Evolutionary conservation across 2,113 vertebrate species (phyloP).

Genomic region (Nycticorax nycticorax): DNA sequence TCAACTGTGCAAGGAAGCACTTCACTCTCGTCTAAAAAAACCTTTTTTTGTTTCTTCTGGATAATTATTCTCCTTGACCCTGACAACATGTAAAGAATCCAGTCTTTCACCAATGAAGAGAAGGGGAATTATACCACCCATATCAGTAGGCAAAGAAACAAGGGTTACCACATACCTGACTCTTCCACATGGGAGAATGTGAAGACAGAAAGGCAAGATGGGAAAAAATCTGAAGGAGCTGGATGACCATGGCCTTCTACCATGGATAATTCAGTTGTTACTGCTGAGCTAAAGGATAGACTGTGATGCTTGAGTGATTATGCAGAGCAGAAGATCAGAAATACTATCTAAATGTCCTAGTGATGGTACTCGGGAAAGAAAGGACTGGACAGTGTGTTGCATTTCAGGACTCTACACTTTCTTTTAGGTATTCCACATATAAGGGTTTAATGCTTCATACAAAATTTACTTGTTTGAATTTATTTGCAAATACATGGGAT

Average conservation of each 20-base stretch:
- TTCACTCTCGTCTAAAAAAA: neutral
- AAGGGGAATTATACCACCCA: neutral
- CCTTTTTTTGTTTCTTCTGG: neutral
- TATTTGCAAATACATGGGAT: neutral
- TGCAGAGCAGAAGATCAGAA: neutral
- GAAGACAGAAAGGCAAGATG: neutral
- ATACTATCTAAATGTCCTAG: neutral
- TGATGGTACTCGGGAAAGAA: neutral
- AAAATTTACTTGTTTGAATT: neutral
- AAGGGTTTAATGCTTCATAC: neutral
- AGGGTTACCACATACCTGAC: neutral
- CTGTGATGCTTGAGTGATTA: neutral
- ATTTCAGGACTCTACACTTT: neutral
- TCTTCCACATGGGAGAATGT: fast-evolving
- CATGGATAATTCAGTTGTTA: neutral
- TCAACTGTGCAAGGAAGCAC: neutral
- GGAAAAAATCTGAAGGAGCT: neutral
- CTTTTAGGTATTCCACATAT: neutral
- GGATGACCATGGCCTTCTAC: neutral
- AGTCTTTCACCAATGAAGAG: neutral
- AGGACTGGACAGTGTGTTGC: neutral
- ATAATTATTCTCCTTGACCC: neutral
- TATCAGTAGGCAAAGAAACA: neutral
- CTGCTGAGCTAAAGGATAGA: neutral
- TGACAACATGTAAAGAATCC: neutral